Evolutionary conservation across 2,113 vertebrate species (phyloP).

Genomic region (Bufo gargarizans): DNA sequence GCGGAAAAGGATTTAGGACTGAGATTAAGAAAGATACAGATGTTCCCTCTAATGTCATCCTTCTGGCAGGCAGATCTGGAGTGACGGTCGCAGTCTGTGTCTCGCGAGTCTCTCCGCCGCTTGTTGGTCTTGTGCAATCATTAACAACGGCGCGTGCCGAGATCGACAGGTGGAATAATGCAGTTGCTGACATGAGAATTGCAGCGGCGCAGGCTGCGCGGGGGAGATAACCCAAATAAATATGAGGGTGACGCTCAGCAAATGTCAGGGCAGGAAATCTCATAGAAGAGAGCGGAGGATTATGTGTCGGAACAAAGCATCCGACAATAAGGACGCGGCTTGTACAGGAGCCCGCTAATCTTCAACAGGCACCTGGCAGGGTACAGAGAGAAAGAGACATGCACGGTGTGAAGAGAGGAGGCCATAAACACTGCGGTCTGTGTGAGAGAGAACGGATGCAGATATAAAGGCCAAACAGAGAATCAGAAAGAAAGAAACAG

Average conservation of each 20-base stretch:
- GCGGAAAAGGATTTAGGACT: not conserved
- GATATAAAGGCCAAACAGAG: too few relatives aligned
- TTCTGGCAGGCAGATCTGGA: constrained; percentile 6
- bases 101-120: not conserved
- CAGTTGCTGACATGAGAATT: constrained; percentile 15
- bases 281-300: not conserved
- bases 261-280: constrained; percentile 3
- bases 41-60: constrained; percentile 23
- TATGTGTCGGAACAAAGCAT: not conserved
- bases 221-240: constrained; percentile 33
- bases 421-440: too few relatives aligned
- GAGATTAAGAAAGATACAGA: not conserved
- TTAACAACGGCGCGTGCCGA: not conserved
- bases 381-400: not conserved
- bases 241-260: not conserved
- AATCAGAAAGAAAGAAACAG: too few relatives aligned
- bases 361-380: not conserved
- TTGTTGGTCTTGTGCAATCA: not conserved
- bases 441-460: too few relatives aligned
- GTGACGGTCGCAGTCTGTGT: not conserved
- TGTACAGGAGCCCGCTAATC: not conserved
- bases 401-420: not conserved
- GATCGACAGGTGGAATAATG: constrained; percentile 44
- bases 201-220: not conserved
- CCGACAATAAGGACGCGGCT: not conserved